Base-by-base conservation (phyloP, 2,888 invertebrate genomes). In the Lepidochitona cinerea region DNA sequence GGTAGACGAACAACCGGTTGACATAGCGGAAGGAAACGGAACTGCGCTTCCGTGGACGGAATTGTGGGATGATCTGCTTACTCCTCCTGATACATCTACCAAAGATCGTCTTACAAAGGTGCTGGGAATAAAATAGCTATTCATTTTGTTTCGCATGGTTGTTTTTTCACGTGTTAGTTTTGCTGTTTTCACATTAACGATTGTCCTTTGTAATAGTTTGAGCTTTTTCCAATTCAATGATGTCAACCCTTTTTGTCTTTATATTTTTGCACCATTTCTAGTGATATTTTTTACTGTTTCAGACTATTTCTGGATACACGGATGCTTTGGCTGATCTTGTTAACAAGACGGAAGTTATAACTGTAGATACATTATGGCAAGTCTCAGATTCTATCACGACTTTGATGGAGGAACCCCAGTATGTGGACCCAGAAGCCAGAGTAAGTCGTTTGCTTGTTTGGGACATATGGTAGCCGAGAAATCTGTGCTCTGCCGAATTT, bases 41-140 rank as follows among this genome's bases (percentile, higher is more conserved):
- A 69, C 33, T 52, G 69, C 69, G 32, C 29, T 52, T 32, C 35
- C 32, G 32, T 69, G 69, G 69, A 69, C 35, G 9, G 53, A 49
- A 18, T 23, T 69, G 12, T 69, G 53, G 49, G 33, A 7, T 2
- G 69, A 69, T 52, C 37, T n/a, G 32, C 33, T 69, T 32, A 69
- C 53, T n/a, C 69, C 69, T 18, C 49, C 49, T 52, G 69, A 69
- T 33, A 69, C 69, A 32, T 33, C 26, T 6, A 32, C 36, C 9
- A 32, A 69, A 52, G 69, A 69, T 1, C 18, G 35, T 35, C 35
- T 69, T 32, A 52, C 49, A 12, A 32, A 33, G 69, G 69, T 53
- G 32, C n/a, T n/a, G n/a, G n/a, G n/a, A n/a, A n/a, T n/a, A n/a
- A n/a, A n/a, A n/a, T n/a, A n/a, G n/a, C n/a, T n/a, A n/a, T n/a